These are phyloP conservation scores for Aproaerema taeniolella DNA, from an alignment of 2,888 invertebrate species.

Conservation along the genomic window DNA sequence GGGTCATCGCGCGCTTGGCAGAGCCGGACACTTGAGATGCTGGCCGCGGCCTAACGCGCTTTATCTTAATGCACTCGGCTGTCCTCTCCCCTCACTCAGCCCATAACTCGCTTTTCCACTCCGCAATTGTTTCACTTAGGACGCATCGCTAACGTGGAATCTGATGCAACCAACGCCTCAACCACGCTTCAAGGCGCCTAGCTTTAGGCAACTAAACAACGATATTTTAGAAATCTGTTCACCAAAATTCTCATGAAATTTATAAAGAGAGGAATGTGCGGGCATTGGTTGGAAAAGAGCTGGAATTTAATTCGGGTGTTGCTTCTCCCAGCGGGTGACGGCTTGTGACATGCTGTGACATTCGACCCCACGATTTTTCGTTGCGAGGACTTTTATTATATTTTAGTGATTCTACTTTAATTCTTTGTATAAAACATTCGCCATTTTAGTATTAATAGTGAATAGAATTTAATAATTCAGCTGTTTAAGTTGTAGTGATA, in stretches of 20 bases:
- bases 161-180: conserved; percentile 30
- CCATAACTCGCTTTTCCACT: conserved; percentile 60
- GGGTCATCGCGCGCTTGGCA: conserved; percentile 47
- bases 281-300: conserved; percentile 40
- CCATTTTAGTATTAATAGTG: too few relatives aligned
- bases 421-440: too few relatives aligned
- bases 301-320: conserved; percentile 71
- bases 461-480: too few relatives aligned
- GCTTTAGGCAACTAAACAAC: too few relatives aligned
- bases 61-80: conserved; percentile 69
- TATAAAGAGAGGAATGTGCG: too few relatives aligned
- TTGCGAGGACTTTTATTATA: too few relatives aligned
- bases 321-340: conserved; percentile 50
- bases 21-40: conserved; percentile 63
- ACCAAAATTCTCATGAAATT: too few relatives aligned
- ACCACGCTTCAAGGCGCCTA: conserved; percentile 19
- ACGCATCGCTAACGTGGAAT: conserved; percentile 40
- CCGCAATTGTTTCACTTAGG: conserved; percentile 49
- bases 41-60: conserved; percentile 65
- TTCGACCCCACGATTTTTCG: conserved; percentile 48
- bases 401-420: too few relatives aligned
- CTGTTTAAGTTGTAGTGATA: too few relatives aligned
- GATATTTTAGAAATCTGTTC: too few relatives aligned
- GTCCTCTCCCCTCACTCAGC: conserved; percentile 51
- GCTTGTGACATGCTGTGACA: conserved; percentile 53